phyloP scores from a whole-genome alignment of 2,888 invertebrate genomes.

The Apomyelois bistriatella region DNA sequence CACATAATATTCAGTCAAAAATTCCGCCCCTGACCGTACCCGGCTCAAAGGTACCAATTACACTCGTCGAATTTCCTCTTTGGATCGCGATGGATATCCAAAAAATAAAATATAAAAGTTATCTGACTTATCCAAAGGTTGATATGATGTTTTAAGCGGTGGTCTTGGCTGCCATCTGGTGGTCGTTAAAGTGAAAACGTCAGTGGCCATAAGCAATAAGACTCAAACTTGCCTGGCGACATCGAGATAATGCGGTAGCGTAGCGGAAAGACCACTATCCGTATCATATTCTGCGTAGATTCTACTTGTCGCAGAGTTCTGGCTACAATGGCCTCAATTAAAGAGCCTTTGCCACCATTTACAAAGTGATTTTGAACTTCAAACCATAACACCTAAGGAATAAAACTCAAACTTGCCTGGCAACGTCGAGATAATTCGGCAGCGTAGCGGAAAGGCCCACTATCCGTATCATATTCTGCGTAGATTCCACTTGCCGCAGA shows the following conservation, averaged over 20 bases:
- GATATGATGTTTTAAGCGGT: no score
- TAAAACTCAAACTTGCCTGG: conserved; percentile 64
- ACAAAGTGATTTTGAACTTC: no score
- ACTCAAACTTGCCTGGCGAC: conserved; percentile 83
- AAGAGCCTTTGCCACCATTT: conserved; percentile 97
- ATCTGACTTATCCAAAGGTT: no score
- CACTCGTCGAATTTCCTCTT: no score
- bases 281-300: conserved; percentile 95
- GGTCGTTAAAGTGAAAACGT: no score
- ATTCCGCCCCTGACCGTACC: no score
- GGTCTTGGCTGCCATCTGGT: no score
- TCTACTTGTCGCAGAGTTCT: conserved; percentile 96
- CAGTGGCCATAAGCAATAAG: not conserved
- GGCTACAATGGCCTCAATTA: conserved; percentile 98
- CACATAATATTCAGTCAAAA: no score
- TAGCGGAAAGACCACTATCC: conserved; percentile 98
- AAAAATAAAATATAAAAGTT: no score
- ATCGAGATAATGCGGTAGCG: conserved; percentile 98
- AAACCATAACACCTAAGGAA: no score
- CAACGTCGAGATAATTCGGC: conserved; percentile 98
- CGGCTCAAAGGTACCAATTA: no score
- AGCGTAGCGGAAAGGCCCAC: conserved; percentile 98
- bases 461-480: conserved; percentile 97
- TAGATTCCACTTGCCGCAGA: conserved; percentile 93
- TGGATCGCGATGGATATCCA: no score